phyloP scores from a whole-genome alignment of 2,888 invertebrate genomes.

The Scelioninae gen. 2 region DNA sequence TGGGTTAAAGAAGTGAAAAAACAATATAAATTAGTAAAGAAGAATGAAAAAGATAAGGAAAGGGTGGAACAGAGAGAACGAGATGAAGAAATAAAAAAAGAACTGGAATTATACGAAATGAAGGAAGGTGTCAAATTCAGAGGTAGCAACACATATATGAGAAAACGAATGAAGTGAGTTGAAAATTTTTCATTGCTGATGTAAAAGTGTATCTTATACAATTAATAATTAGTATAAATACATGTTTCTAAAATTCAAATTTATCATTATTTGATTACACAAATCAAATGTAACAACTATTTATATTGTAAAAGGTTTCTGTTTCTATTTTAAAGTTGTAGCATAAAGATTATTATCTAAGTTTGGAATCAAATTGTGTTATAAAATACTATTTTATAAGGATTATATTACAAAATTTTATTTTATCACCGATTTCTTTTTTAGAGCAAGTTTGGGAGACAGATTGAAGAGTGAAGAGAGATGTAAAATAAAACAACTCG shows the following conservation, averaged over 20 bases:
- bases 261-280: no score
- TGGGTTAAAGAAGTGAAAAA: constrained; percentile 89
- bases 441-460: constrained; percentile 84
- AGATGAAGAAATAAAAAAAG: constrained; percentile 66
- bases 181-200: no score
- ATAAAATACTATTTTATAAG: no score
- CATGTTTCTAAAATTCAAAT: no score
- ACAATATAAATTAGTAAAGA: constrained; percentile 81
- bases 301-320: no score
- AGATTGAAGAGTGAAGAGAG: constrained; percentile 80
- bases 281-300: no score
- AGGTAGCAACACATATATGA: constrained; percentile 71
- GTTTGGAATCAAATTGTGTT: no score
- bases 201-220: no score
- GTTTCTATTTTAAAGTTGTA: no score
- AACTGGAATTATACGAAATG: constrained; percentile 80
- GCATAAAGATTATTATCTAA: no score
- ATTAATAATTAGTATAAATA: no score
- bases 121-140: constrained; percentile 80
- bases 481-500: constrained; percentile 76
- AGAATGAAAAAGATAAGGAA: constrained; percentile 76
- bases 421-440: constrained; percentile 62
- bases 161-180: constrained; percentile 76
- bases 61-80: constrained; percentile 64
- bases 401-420: no score